Evolutionary conservation across 2,888 invertebrate genomes (phyloP).

Genomic region (Glyphotaelius pellucidus): DNA sequence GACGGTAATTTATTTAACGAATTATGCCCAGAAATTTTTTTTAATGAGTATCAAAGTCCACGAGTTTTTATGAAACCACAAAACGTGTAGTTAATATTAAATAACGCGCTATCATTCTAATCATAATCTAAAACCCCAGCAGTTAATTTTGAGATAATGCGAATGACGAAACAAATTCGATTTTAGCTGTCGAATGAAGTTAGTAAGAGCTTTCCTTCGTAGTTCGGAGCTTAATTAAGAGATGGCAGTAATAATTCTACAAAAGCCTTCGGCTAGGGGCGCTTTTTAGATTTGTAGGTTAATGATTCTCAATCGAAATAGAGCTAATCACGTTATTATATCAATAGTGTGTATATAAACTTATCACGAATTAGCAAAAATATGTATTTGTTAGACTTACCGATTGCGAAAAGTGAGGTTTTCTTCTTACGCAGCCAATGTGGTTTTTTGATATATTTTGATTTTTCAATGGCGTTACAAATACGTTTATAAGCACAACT

Average conservation of each 20-base stretch:
- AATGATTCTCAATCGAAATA: background rate
- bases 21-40: background rate
- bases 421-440: background rate
- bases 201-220: background rate
- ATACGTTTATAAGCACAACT: background rate
- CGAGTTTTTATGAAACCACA: background rate
- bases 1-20: background rate
- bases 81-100: background rate
- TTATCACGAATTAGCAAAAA: background rate
- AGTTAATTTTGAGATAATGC: background rate
- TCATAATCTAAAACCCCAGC: background rate
- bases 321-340: background rate
- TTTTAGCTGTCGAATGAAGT: background rate
- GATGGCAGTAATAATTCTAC: slow-evolving; percentile 44
- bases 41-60: background rate
- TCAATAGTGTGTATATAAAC: background rate
- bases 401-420: background rate
- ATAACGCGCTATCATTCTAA: background rate
- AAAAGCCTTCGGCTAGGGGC: slow-evolving; percentile 13
- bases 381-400: background rate
- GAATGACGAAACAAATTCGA: background rate
- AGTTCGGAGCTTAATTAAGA: slow-evolving; percentile 43
- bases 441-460: slow-evolving; percentile 24
- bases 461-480: background rate
- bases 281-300: background rate